Percentiles rank a stretch among this genome's conserved stretches.
These are phyloP conservation scores for Falcunculus frontatus DNA, from an alignment of 2,113 vertebrate genomes.

Conservation along the genomic window DNA sequence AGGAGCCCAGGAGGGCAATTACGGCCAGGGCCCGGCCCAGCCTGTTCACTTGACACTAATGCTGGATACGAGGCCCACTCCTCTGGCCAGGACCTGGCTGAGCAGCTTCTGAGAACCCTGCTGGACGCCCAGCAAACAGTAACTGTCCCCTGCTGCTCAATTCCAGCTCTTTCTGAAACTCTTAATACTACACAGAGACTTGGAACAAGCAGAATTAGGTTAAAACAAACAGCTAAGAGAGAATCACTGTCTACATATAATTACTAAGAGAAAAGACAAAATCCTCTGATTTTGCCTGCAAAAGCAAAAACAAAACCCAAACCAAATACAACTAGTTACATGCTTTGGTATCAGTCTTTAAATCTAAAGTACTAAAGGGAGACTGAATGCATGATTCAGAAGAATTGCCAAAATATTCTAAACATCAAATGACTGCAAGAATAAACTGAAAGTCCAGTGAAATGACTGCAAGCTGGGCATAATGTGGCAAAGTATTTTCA, in stretches of 20 bases:
- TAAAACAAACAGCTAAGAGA: neutral
- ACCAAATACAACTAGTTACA: rapidly evolving
- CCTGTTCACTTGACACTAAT: rapidly evolving
- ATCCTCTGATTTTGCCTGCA: neutral
- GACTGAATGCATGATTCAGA: neutral
- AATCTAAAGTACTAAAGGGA: neutral
- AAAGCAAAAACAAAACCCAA: neutral
- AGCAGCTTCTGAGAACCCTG: neutral
- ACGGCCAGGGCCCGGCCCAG: rapidly evolving
- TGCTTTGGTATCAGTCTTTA: neutral
- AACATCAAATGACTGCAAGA: neutral
- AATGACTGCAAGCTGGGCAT: neutral
- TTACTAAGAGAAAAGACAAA: neutral
- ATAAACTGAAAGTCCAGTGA: neutral
- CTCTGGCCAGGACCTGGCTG: neutral
- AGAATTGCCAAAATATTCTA: neutral
- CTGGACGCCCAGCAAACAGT: rapidly evolving
- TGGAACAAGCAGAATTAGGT: neutral
- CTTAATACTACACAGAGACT: rapidly evolving
- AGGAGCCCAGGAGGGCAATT: rapidly evolving
- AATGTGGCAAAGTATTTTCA: neutral
- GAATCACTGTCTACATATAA: neutral
- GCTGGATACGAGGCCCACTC: rapidly evolving
- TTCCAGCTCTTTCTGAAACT: neutral
- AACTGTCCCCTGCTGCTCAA: neutral